Evolutionary conservation across 1,140 invertebrate species (phyloP), one percentile per base, ranked within the genome.

Genomic region (Leptopilina clavipes): DNA sequence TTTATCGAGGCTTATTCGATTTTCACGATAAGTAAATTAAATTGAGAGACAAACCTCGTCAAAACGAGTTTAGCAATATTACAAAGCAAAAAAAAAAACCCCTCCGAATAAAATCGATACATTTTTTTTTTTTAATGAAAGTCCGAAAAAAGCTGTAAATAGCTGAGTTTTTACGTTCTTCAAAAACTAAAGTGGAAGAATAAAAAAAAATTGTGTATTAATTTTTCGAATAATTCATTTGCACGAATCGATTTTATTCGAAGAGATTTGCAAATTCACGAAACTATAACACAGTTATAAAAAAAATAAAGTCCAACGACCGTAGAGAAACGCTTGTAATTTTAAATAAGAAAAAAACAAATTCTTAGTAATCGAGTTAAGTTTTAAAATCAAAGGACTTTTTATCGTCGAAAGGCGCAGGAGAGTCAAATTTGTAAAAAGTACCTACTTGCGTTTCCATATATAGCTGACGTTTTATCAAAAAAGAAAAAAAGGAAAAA

Each of bases 251-350:
- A 6, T 65, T 65, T 65, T 65, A 65, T 65, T 65, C 25, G 59
- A 5, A 31, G 25, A 31, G 25, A 31, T 31, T 31, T 5, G 25
- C 7, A 14, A 7, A 65, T 37, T 65, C 14, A 31, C 25, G 25
- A 22, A 65, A 65, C 31, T 65, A 25, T 65, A 65, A 65, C 25
- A 31, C 25, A 65, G 59, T 65, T 65, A 65, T 37, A 65, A 65
- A 65, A 22, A 11, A 19, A 59, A 65, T 7, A 22, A 65, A 65
- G 25, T 65, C 25, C 59, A 65, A 65, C 59, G 59, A 65, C 59
- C 59, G 59, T 65, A 65, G 22, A 31, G 12, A 65, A 65, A 65
- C 25, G 59, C 59, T 65, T 65, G 59, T 65, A 65, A 65, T 65
- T 65, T 65, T 65, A 65, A 65, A 65, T 65, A 65, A 40, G 7